Base-by-base conservation (phyloP, 1,140 invertebrate genomes). In the Zaprionus africanus region DNA sequence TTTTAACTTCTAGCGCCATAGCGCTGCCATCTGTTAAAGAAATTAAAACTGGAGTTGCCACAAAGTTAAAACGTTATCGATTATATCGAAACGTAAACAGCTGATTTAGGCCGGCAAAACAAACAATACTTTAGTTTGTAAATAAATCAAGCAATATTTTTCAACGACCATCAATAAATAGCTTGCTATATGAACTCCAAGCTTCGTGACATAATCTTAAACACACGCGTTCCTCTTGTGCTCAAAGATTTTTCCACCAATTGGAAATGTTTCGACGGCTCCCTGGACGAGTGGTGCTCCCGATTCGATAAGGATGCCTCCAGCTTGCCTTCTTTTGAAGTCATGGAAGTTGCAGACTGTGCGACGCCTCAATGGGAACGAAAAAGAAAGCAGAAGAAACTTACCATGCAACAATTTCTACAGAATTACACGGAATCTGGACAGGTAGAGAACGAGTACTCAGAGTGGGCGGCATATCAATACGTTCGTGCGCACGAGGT, bases 321-420 rank as follows among this genome's bases (percentile, higher is more conserved):
- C 28, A 26, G 82, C 80, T 71, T 65, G 75, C 93, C 79, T 6
- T 43, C 28, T 7, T 94, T 94, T 75, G 94, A 77, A 92, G 90
- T 75, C 72, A 94, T 90, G 92, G 77, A 49, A 70, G 79, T 78
- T 79, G 82, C 79, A 69, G 93, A 82, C 65, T 92, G 54, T 84
- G 87, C 95, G 93, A 92, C 94, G 64, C 96, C 96, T 0, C 96
- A 96, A 85, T 98, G 97, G 96, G 97, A 98, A 93, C 93, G 94
- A 43, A 93, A 94, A 60, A 95, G 96, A 82, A 80, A 90, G 24
- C 92, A 82, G 24, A 93, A 94, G 73, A 84, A 92, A 51, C 93
- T 94, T 2, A 94, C 97, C 59, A 92, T 93, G 76, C 94, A 96
- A 51, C 15, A 80, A 19, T 96, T 98, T 93, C 57, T 96, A 2